A percentile compares a stretch with the other conserved stretches of the same genome.
Conservation (phyloP, 2,113 vertebrate genomes). For the Verasper variegatus region DNA sequence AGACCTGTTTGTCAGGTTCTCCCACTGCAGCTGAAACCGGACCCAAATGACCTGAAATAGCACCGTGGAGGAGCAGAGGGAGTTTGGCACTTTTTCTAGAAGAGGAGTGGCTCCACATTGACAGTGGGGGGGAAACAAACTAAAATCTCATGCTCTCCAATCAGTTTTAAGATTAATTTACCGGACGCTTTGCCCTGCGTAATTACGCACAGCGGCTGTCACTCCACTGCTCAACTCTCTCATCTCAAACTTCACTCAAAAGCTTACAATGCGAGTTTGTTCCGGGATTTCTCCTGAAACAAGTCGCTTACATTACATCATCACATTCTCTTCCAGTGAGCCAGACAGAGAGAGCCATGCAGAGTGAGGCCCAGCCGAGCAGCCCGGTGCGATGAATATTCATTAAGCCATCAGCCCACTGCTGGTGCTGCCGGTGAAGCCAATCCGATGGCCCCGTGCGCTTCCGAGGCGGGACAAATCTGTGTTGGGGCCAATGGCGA, state of each 20-base stretch:
- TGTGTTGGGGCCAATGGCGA: constrained; percentile 33
- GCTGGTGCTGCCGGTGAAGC: constrained; percentile 7
- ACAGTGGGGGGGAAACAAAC: constrained; percentile 3
- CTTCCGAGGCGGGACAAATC: constrained; percentile 43
- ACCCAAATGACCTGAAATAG: constrained; percentile 64
- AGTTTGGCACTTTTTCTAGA: not conserved
- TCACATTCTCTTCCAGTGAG: constrained; percentile 64
- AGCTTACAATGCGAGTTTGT: not conserved
- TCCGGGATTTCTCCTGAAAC: constrained; percentile 7
- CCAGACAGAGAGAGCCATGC: not conserved
- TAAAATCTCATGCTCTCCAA: not conserved
- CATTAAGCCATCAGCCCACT: constrained; percentile 77
- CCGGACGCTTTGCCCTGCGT: not conserved
- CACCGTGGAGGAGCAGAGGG: constrained; percentile 23
- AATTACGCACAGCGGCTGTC: constrained; percentile 16
- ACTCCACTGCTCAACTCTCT: too few species aligned
- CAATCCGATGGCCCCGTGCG: constrained; percentile 58
- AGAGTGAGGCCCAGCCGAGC: not conserved
- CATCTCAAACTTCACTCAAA: not conserved
- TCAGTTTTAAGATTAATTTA: not conserved
- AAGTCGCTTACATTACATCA: constrained; percentile 16
- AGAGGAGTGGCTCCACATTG: constrained; percentile 43
- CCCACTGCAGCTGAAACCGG: constrained; percentile 41
- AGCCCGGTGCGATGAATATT: constrained; percentile 70
- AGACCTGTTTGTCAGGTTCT: constrained; percentile 74